Percentiles rank a stretch among this genome's conserved stretches.
phyloP scores from a whole-genome alignment of 1,140 invertebrate species.

The Drosophila bifasciata region DNA sequence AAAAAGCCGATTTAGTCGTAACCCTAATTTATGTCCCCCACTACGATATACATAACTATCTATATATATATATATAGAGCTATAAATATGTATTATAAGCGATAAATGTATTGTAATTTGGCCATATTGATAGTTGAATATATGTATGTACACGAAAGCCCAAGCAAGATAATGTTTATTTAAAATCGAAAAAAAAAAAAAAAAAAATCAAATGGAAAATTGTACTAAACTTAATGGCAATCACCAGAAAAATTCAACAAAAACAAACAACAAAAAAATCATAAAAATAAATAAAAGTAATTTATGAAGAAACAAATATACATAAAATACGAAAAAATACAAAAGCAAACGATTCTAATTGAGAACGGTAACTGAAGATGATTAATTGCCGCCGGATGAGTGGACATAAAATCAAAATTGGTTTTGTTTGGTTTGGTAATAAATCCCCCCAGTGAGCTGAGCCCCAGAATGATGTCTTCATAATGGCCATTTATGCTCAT shows the following conservation, averaged over 20 bases:
- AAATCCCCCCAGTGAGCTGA: constrained; percentile 26
- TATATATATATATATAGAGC: constrained; percentile 49
- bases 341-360: constrained; percentile 58
- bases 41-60: constrained; percentile 47
- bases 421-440: constrained; percentile 51
- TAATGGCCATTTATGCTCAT: constrained; percentile 79
- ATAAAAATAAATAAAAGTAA: constrained; percentile 82
- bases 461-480: constrained; percentile 60
- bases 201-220: constrained; percentile 52
- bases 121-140: constrained; percentile 84
- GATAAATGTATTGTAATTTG: constrained; percentile 83
- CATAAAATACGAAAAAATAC: constrained; percentile 61
- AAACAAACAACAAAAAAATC: constrained; percentile 55
- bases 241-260: constrained; percentile 73
- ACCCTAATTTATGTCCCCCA: constrained; percentile 71
- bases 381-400: constrained; percentile 73
- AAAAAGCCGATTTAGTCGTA: constrained; percentile 69
- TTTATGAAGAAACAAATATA: constrained; percentile 78
- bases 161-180: constrained; percentile 67
- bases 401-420: constrained; percentile 69
- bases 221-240: constrained; percentile 82
- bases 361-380: constrained; percentile 75
- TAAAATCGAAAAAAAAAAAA: constrained; percentile 36
- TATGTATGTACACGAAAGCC: constrained; percentile 76
- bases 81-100: constrained; percentile 66